Evolutionary conservation across 2,113 vertebrate genomes (phyloP).

Genomic region (Oryzias celebensis): DNA sequence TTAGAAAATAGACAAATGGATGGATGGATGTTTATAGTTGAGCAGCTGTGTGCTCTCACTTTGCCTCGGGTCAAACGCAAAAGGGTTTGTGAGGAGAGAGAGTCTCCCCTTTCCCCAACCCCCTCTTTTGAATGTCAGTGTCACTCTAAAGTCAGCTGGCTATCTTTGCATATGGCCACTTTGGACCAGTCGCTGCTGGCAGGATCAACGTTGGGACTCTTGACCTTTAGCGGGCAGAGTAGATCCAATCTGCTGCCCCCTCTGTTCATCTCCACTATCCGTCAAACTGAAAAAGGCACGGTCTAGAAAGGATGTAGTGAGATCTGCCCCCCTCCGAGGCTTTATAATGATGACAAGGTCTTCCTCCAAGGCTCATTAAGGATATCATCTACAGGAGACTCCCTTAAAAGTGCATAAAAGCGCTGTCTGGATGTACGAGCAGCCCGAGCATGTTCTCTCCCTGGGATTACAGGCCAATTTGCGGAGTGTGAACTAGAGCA

Average conservation of each 20-base stretch:
- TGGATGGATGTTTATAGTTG: too few relatives aligned
- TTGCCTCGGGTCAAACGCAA: too few relatives aligned
- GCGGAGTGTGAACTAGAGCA: conserved; percentile 47
- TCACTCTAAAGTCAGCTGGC: conserved; percentile 11
- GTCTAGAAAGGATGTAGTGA: conserved; percentile 19
- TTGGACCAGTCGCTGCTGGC: conserved; percentile 13
- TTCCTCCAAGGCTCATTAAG: conserved; percentile 65
- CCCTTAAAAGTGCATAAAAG: conserved; percentile 63
- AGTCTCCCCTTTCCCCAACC: not conserved
- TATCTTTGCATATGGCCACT: conserved; percentile 35
- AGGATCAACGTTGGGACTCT: conserved; percentile 16
- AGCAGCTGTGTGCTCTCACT: too few relatives aligned
- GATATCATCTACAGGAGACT: conserved; percentile 58
- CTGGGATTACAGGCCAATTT: conserved; percentile 61
- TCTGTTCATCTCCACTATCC: conserved; percentile 12
- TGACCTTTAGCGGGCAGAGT: conserved; percentile 14
- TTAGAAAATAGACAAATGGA: too few relatives aligned
- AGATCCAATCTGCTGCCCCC: conserved; percentile 5
- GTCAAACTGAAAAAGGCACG: conserved; percentile 12
- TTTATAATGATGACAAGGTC: conserved; percentile 54
- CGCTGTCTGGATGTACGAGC: conserved; percentile 45
- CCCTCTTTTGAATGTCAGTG: conserved; percentile 9
- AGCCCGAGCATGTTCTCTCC: conserved; percentile 49
- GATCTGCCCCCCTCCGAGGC: conserved; percentile 18
- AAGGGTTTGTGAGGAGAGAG: too few relatives aligned